A percentile compares a stretch with the other conserved stretches of the same genome.
Conservation (phyloP, 2,797 vertebrate species). For the Neomorphus geoffroyi region DNA sequence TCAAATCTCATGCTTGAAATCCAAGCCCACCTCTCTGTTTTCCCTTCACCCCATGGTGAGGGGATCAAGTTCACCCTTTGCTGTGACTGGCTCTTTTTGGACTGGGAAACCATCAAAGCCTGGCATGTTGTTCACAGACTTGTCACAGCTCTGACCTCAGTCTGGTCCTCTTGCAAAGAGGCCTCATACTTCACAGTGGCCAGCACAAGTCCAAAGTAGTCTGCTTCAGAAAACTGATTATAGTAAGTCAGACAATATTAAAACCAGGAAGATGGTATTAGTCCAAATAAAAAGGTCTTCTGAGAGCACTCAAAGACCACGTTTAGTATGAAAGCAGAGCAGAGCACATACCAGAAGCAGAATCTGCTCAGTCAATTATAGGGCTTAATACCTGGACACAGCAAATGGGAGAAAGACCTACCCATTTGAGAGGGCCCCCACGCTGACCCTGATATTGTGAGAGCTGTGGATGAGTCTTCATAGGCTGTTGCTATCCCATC, state of each 20-base stretch:
- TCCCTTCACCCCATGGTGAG: not conserved
- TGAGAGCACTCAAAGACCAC: not conserved
- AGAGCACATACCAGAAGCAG: not conserved
- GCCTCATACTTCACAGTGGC: not conserved
- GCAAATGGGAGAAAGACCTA: not conserved
- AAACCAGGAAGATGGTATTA: not conserved
- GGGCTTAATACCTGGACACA: not conserved
- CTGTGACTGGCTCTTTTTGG: not conserved
- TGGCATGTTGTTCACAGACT: not conserved
- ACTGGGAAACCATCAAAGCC: slow-evolving; percentile 11
- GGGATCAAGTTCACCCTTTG: slow-evolving; percentile 6
- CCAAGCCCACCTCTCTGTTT: slow-evolving; percentile 24
- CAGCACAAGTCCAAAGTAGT: not conserved
- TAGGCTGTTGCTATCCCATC: not conserved
- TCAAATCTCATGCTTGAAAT: not conserved
- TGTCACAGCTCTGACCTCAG: not conserved
- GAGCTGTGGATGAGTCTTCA: not conserved
- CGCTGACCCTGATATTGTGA: not conserved
- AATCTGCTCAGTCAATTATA: not conserved
- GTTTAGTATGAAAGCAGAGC: not conserved
- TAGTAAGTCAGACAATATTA: not conserved
- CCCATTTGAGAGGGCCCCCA: not conserved
- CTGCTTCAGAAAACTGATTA: not conserved
- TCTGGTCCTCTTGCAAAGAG: not conserved
- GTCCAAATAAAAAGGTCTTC: not conserved